A percentile compares a stretch with the other conserved stretches of the same genome.
phyloP scores from a whole-genome alignment of 2,888 invertebrate species.

The Ectemnius lituratus region DNA sequence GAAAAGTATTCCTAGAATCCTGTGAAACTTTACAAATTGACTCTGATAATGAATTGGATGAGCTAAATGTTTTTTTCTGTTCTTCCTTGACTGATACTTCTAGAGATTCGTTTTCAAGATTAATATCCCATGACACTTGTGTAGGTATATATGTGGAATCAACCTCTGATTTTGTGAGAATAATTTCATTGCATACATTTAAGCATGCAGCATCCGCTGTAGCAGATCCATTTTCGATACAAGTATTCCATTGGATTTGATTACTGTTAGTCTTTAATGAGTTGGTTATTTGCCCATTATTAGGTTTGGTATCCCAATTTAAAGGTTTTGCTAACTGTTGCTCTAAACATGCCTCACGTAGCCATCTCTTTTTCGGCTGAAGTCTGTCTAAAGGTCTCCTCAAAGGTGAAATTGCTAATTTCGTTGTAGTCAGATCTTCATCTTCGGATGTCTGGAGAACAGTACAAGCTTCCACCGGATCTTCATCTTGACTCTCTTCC shows the following conservation, averaged over 20 bases:
- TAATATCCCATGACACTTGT: slow-evolving; percentile 37
- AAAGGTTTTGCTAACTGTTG: slow-evolving; percentile 79
- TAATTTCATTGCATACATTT: slow-evolving; percentile 30
- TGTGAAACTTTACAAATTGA: slow-evolving; percentile 38
- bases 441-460: slow-evolving; percentile 73
- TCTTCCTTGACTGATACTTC: slow-evolving; percentile 22
- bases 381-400: slow-evolving; percentile 73
- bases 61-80: slow-evolving; percentile 28
- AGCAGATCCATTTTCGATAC: slow-evolving; percentile 20
- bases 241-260: slow-evolving; percentile 46
- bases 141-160: slow-evolving; percentile 28
- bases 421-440: slow-evolving; percentile 66
- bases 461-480: slow-evolving; percentile 67
- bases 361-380: slow-evolving; percentile 82
- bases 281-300: slow-evolving; percentile 15
- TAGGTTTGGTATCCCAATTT: slow-evolving; percentile 75
- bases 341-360: slow-evolving; percentile 80
- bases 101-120: slow-evolving; percentile 37
- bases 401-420: slow-evolving; percentile 69
- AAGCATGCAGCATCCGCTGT: slow-evolving; percentile 24
- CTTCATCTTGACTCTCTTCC: slow-evolving; percentile 76
- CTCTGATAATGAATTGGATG: slow-evolving; percentile 17
- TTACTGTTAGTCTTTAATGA: slow-evolving; percentile 31
- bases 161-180: slow-evolving; percentile 23
- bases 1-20: slow-evolving; percentile 14